Conservation (phyloP, 2,797 vertebrate genomes). For the Microchirus variegatus region DNA sequence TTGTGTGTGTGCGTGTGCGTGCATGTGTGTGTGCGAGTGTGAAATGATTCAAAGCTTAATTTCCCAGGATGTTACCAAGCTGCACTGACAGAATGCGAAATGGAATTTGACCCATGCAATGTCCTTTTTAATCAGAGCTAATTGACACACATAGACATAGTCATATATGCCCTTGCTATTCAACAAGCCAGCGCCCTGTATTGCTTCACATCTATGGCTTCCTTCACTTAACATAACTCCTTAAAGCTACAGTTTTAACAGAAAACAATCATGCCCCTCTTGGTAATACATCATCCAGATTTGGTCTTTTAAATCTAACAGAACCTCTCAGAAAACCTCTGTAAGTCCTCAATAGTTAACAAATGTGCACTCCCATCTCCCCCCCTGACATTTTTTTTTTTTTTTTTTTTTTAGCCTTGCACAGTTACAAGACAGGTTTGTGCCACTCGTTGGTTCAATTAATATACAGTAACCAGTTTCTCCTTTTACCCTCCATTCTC, state of each 20-base stretch:
- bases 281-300: not conserved
- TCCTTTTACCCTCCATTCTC: slow-evolving; percentile 65
- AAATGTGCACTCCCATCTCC: slow-evolving; percentile 8
- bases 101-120: slow-evolving; percentile 56
- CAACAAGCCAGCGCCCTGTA: slow-evolving; percentile 20
- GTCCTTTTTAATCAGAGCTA: slow-evolving; percentile 66
- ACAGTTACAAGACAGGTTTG: slow-evolving; percentile 58
- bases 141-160: slow-evolving; percentile 62
- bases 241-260: slow-evolving; percentile 1
- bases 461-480: slow-evolving; percentile 76
- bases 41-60: slow-evolving; percentile 38
- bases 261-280: not conserved
- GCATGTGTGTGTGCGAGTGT: slow-evolving; percentile 2
- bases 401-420: not conserved
- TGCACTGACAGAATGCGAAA: slow-evolving; percentile 42
- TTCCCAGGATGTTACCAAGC: slow-evolving; percentile 44
- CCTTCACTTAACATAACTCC: slow-evolving; percentile 8
- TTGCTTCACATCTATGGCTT: slow-evolving; percentile 2
- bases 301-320: not conserved
- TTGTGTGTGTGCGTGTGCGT: not conserved
- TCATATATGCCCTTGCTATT: slow-evolving; percentile 46
- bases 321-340: not conserved
- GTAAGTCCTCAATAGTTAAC: not conserved
- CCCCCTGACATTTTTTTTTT: too few species aligned
- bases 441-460: slow-evolving; percentile 67